Conservation (phyloP, 1,140 invertebrate species). For the Pseudomyrmex gracilis region DNA sequence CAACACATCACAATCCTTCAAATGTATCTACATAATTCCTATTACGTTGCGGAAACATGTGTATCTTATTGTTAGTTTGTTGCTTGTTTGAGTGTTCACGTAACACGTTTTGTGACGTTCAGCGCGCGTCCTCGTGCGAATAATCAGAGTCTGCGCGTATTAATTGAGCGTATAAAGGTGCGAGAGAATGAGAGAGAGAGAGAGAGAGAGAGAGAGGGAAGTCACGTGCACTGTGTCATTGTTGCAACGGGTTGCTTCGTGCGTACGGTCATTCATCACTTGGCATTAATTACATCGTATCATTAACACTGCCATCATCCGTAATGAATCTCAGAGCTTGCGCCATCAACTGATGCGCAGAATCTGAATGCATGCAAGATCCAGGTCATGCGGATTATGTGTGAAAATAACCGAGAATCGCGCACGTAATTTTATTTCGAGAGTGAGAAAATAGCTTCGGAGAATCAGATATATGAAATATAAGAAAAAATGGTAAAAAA, state of each 20-base stretch:
- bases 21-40: neutral
- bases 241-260: constrained; percentile 53
- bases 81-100: constrained; percentile 4
- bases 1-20: neutral
- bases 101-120: constrained; percentile 11
- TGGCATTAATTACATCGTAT: constrained; percentile 70
- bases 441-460: neutral
- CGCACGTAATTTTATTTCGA: neutral
- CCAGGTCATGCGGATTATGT: too few species aligned
- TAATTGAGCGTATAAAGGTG: constrained; percentile 25
- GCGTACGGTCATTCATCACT: constrained; percentile 64
- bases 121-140: constrained; percentile 33
- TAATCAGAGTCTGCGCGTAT: constrained; percentile 43
- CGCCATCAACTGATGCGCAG: neutral
- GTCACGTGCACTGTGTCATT: constrained; percentile 43
- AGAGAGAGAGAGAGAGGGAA: neutral
- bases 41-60: neutral
- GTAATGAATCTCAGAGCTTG: constrained; percentile 68
- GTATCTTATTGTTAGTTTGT: constrained; percentile 1
- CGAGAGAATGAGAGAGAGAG: neutral
- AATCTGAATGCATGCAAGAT: constrained; percentile 16
- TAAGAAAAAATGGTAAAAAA: neutral
- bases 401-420: neutral
- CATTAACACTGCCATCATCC: constrained; percentile 67
- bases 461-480: neutral